Conservation (phyloP, 2,797 vertebrate species). For the Falco novaeseelandiae region DNA sequence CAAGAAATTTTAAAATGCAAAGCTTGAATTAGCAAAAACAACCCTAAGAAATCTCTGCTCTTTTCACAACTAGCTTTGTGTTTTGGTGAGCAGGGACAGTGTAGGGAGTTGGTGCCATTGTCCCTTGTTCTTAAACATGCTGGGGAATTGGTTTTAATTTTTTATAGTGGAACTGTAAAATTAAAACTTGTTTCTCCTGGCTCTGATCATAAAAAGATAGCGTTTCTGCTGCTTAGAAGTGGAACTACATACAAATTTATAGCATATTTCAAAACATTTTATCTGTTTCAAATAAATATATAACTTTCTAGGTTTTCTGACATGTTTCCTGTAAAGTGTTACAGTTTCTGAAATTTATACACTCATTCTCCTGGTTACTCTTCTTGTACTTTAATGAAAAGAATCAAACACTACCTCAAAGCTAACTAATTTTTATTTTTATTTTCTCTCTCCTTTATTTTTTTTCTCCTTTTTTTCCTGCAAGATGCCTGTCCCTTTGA, state of each 20-base stretch:
- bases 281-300: background rate
- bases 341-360: background rate
- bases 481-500: background rate
- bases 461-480: background rate
- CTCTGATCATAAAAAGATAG: background rate
- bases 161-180: background rate
- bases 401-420: background rate
- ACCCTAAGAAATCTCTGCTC: background rate
- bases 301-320: background rate
- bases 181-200: background rate
- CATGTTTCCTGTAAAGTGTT: background rate
- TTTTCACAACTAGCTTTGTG: background rate
- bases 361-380: background rate
- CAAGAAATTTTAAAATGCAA: background rate
- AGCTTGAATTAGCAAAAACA: background rate
- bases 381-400: background rate
- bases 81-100: background rate
- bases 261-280: background rate
- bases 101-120: background rate
- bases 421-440: background rate
- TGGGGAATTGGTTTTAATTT: background rate
- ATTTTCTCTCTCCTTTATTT: too few species aligned
- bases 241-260: background rate
- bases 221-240: background rate
- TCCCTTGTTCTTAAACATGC: background rate